Evolutionary conservation across 1,140 invertebrate species (phyloP).

Genomic region (Gryllus bimaculatus): DNA sequence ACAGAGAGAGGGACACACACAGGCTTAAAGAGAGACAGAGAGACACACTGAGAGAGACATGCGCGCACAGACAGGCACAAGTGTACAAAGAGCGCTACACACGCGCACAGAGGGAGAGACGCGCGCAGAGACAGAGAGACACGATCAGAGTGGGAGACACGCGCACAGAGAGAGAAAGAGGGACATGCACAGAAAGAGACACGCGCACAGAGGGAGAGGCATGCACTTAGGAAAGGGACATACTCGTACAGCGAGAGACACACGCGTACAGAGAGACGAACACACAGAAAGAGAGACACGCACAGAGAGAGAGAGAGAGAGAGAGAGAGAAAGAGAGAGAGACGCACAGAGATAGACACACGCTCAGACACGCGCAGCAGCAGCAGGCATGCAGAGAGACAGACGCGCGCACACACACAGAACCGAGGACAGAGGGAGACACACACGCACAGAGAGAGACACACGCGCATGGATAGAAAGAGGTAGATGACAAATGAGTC

Average conservation of each 20-base stretch:
- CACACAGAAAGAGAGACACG: not conserved
- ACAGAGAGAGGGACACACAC: not conserved
- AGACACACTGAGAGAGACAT: not conserved
- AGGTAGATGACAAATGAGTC: no score
- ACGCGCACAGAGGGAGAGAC: not conserved
- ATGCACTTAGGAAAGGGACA: not conserved
- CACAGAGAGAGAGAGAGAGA: not conserved
- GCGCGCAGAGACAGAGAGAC: not conserved
- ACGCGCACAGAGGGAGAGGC: not conserved
- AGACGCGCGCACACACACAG: not conserved
- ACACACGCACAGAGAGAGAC: not conserved
- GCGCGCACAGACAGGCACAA: not conserved
- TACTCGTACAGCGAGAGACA: not conserved
- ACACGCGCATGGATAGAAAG: no score
- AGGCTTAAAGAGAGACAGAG: not conserved
- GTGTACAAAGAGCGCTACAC: not conserved
- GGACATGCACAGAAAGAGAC: constrained; percentile 2
- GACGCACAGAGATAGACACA: not conserved
- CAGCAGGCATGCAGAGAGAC: not conserved
- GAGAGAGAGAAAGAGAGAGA: not conserved
- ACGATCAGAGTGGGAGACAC: not conserved
- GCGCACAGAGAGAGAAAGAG: not conserved
- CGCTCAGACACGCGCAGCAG: not conserved
- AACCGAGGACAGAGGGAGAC: not conserved
- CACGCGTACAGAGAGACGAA: not conserved